Evolutionary conservation across 2,888 invertebrate species (phyloP), one percentile per base, ranked within the genome.

Genomic region (Phasia obesa): DNA sequence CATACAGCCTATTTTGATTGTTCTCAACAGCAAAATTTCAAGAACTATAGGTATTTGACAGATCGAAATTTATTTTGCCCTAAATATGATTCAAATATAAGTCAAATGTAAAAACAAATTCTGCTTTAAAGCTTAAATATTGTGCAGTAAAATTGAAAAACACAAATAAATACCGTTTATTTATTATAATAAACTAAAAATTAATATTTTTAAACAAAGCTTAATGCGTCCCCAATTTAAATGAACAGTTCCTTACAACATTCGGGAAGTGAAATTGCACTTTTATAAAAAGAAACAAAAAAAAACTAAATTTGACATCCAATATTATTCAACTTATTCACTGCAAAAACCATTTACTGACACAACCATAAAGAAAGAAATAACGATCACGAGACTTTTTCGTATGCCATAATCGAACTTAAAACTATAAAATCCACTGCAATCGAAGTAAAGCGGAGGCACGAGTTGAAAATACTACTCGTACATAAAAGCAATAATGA

Each of bases 301-400:
- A 11, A 19, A 67, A 44, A 23, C 15, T 23, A 69, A 77, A 81
- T 53, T 47, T 75, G 55, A 67, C 53, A 55, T 73, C 38, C 9
- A 38, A 49, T 25, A 25, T 4, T 25, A 27, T 27, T 42, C 1
- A 35, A 59, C 21, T 38, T 38, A 9, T 44, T 60, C 17, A 64
- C 35, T 38, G 17, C 6, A 64, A 49, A 64, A 57, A 11, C 49
- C 7, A 59, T n/a, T 55, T 19, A 51, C n/a, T 13, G 51, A 38
- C 35, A 35, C n/a, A 15, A 55, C 44, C 27, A 62, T 47, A 15
- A 23, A n/a, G 11, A 44, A 64, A 47, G 44, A 35, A 51, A 47
- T 38, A 59, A 53, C 55, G 65, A 75, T 83, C 83, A 83, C 83
- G 83, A 79, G 83, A 83, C 79, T 79, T 75, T 25, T n/a, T n/a